Evolutionary conservation across 2,797 vertebrate genomes (phyloP).

Genomic region (Peromyscus melanophrys): DNA sequence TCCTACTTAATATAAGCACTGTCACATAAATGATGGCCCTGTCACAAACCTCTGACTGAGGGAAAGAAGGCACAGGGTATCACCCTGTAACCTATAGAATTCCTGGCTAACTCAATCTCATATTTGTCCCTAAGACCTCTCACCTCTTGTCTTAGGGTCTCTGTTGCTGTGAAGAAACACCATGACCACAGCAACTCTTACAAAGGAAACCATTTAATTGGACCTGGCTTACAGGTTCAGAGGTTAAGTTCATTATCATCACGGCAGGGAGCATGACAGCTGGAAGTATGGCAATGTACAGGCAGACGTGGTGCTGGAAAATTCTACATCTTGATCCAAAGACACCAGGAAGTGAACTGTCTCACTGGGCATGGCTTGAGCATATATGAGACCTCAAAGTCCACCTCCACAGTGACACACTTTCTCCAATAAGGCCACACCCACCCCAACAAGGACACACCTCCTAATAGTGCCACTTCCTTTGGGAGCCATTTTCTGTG

Average conservation of each 20-base stretch:
- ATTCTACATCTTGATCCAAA: neutral
- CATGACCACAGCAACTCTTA: neutral
- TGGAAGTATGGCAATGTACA: neutral
- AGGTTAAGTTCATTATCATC: neutral
- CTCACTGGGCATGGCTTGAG: neutral
- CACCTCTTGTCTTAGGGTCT: neutral
- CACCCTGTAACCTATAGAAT: too few species aligned
- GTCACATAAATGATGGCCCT: neutral
- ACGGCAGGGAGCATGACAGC: neutral
- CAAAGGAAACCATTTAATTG: neutral
- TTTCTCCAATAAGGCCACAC: neutral
- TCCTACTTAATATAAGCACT: neutral
- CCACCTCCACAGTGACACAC: neutral
- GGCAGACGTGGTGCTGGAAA: neutral
- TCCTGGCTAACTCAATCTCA: neutral
- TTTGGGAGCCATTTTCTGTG: neutral
- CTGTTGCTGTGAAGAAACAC: neutral
- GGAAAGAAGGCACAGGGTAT: neutral
- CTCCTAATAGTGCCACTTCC: neutral
- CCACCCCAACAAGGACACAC: neutral
- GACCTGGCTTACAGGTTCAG: neutral
- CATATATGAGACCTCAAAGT: neutral
- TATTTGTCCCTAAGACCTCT: neutral
- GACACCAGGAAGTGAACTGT: neutral
- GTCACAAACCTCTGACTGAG: neutral